These are phyloP conservation scores for Pseudobourletiella spinata DNA, from an alignment of 1,140 invertebrate species.

Conservation along the genomic window DNA sequence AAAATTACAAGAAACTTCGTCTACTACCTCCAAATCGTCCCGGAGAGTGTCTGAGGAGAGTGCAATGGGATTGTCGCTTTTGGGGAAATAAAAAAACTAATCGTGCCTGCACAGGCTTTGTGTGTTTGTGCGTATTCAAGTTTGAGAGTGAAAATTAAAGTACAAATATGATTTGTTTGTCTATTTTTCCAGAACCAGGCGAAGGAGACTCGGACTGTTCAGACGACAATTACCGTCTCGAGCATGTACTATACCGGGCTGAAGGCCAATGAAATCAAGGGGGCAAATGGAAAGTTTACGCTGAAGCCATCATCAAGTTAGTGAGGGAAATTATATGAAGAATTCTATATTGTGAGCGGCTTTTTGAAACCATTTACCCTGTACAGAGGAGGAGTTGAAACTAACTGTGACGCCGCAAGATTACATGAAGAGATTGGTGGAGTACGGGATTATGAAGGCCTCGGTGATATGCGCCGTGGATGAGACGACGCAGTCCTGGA, in stretches of 20 bases:
- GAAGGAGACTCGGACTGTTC: slow-evolving; percentile 51
- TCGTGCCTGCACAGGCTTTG: no score
- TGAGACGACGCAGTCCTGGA: slow-evolving; percentile 64
- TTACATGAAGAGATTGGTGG: slow-evolving; percentile 61
- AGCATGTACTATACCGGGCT: slow-evolving; percentile 71
- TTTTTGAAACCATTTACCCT: no score
- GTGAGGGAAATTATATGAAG: no score
- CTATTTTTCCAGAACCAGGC: slow-evolving; percentile 49
- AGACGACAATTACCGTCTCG: slow-evolving; percentile 53
- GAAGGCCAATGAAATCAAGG: slow-evolving; percentile 56
- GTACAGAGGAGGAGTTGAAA: slow-evolving; percentile 52
- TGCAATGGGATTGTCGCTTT: no score
- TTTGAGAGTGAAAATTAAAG: no score
- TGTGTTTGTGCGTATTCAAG: no score
- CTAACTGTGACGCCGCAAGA: slow-evolving; percentile 52
- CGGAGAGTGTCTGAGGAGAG: no score
- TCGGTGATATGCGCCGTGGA: slow-evolving; percentile 57
- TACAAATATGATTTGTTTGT: no score
- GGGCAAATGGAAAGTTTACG: slow-evolving; percentile 53
- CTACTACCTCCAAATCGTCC: no score
- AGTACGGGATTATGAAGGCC: slow-evolving; percentile 65
- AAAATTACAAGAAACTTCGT: no score
- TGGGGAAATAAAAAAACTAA: background rate
- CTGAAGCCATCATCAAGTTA: slow-evolving; percentile 51
- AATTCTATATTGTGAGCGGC: no score